These are phyloP conservation scores for Ammodramus savannarum DNA, from an alignment of 2,113 vertebrate genomes.

Conservation along the genomic window DNA sequence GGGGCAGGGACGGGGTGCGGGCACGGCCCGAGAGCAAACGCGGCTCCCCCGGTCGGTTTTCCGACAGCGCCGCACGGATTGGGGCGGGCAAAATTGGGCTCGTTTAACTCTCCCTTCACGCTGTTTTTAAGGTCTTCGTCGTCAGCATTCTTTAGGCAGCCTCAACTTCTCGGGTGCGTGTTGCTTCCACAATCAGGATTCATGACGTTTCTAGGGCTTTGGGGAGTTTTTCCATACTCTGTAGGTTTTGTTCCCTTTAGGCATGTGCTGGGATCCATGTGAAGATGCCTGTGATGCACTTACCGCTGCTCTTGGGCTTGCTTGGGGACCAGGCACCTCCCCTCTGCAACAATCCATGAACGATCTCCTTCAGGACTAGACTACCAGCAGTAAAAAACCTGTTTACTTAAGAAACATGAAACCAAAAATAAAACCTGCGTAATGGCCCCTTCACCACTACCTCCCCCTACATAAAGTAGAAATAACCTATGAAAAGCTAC, in stretches of 20 bases:
- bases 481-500: neutral
- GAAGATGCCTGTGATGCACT: neutral
- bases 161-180: neutral
- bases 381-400: neutral
- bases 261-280: accelerated
- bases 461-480: neutral
- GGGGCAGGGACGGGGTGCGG: neutral
- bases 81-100: neutral
- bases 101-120: neutral
- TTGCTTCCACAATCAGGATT: neutral
- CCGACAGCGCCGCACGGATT: neutral
- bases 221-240: neutral
- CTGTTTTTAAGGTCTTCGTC: neutral
- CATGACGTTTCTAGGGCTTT: neutral
- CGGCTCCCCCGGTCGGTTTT: neutral
- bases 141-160: neutral
- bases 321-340: neutral
- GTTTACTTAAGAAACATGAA: slow-evolving; percentile 12
- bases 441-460: neutral
- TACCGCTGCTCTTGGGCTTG: neutral
- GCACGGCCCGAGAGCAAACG: neutral
- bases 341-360: neutral
- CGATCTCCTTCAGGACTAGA: neutral
- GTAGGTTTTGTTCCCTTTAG: neutral
- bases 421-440: slow-evolving; percentile 4